phyloP scores from a whole-genome alignment of 2,888 invertebrate genomes.

The Diarsia mendica region DNA sequence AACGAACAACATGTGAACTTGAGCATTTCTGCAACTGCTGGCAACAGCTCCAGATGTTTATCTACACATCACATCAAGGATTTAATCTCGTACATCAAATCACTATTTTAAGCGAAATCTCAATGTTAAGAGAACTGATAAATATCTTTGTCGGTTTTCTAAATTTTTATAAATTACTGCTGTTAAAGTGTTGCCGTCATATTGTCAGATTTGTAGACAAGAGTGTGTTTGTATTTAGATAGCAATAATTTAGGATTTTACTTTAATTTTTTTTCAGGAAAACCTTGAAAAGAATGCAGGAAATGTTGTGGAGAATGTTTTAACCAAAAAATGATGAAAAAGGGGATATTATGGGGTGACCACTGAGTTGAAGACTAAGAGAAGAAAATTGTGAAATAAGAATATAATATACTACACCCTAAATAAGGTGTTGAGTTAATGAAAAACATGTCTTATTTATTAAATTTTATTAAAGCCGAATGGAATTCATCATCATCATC shows the following conservation, averaged over 20 bases:
- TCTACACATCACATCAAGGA: constrained; percentile 33
- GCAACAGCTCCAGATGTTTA: constrained; percentile 51
- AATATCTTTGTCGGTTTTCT: constrained; percentile 40
- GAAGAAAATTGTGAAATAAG: neutral
- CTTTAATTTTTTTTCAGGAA: neutral
- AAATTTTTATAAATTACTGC: constrained; percentile 55
- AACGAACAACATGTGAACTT: neutral
- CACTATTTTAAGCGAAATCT: constrained; percentile 48
- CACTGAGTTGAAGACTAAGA: neutral
- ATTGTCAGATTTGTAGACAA: constrained; percentile 1
- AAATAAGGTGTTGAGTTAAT: neutral
- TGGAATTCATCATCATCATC: too few relatives aligned
- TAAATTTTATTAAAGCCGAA: too few relatives aligned
- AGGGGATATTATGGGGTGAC: neutral
- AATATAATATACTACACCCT: neutral
- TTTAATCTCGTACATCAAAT: constrained; percentile 52
- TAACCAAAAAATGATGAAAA: neutral
- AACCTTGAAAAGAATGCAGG: neutral
- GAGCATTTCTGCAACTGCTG: constrained; percentile 35
- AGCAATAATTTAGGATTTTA: neutral
- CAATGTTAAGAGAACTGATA: constrained; percentile 35
- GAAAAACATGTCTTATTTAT: neutral
- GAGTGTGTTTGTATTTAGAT: constrained; percentile 10
- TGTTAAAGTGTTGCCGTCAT: constrained; percentile 32
- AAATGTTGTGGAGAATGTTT: neutral